Evolutionary conservation across 2,113 vertebrate species (phyloP), one percentile per base, ranked within the genome.

Genomic region (Peromyscus maniculatus): DNA sequence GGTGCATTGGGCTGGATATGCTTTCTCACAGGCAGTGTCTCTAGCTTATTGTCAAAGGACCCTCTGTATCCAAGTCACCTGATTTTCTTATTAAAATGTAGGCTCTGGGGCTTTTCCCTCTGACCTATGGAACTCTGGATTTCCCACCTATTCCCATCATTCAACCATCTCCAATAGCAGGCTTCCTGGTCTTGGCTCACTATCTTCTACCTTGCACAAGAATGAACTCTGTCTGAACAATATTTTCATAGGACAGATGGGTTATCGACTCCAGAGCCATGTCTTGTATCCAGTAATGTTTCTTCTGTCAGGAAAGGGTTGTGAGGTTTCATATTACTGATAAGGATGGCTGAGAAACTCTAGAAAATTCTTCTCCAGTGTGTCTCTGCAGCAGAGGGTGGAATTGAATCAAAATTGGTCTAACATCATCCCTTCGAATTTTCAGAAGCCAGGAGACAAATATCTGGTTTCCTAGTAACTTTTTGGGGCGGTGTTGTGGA

Each of bases 401-500:
- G 43, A 19, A 86, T 66, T 49, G 75, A 31, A 79, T 62, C 62
- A 9, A 24, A 57, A 31, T 72, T 57, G 91, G 21, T 31, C 24
- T 78, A 72, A 91, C 66, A 62, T 62, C 13, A 64, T 75, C 49
- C 95, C 26, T 59, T 62, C 69, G 83, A 89, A 93, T 91, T 84
- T 92, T 75, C 21, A 59, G 16, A 4, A 43, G 43, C 74, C 86
- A 69, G 74, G 72, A 87, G 52, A 89, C 17, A 49, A 31, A 49
- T 62, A 49, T 82, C 55, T n/a, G 1, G 24, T 84, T 95, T 95
- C 55, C 75, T 64, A 91, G 12, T 57, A 92, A 86, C n/a, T 46
- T 67, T 72, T 21, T 36, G 55, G 75, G 59, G 57, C 16, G 66
- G 21, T 71, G 2, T 12, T 80, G 59, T 88, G 69, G 77, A 72